phyloP scores from a whole-genome alignment of 1,140 invertebrate genomes.

The Drosophila navojoa region DNA sequence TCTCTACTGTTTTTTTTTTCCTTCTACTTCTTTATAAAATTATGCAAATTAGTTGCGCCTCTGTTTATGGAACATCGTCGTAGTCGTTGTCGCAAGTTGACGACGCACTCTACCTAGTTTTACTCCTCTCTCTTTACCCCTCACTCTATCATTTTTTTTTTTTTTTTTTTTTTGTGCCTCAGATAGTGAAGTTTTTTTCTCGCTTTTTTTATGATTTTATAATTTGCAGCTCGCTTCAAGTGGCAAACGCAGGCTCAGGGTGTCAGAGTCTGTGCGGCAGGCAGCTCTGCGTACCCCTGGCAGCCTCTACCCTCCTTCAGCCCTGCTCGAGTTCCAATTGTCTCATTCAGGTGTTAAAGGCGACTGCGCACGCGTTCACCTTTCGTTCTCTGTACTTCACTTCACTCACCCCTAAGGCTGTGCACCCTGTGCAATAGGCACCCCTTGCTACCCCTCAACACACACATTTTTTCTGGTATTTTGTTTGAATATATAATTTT shows the following conservation, averaged over 20 bases:
- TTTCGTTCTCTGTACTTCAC: not conserved
- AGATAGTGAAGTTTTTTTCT: conserved; percentile 31
- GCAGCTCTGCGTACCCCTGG: conserved; percentile 3
- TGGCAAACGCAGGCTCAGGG: conserved; percentile 35
- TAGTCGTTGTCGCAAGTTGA: conserved; percentile 30
- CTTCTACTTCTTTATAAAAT: conserved; percentile 47
- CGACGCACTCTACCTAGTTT: conserved; percentile 65
- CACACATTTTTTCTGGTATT: conserved; percentile 40
- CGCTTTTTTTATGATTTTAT: conserved; percentile 73
- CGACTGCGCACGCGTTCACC: conserved; percentile 64
- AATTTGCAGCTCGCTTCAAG: conserved; percentile 69
- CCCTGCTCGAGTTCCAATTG: conserved; percentile 52
- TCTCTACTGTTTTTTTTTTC: conserved; percentile 16
- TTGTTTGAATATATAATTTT: conserved; percentile 70
- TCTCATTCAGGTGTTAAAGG: conserved; percentile 73
- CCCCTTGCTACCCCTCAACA: conserved; percentile 17
- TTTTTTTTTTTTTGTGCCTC: conserved; percentile 29
- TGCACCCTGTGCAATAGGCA: conserved; percentile 17
- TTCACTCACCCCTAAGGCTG: conserved; percentile 33
- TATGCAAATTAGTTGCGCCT: conserved; percentile 71
- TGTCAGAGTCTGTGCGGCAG: not conserved
- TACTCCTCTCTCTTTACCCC: not conserved
- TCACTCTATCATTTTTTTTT: conserved; percentile 20
- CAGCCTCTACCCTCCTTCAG: not conserved
- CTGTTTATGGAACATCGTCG: conserved; percentile 55